Percentiles rank a stretch among this genome's conserved stretches.
These are phyloP conservation scores for Parnassius smintheus DNA, from an alignment of 2,888 invertebrate genomes.

Conservation along the genomic window DNA sequence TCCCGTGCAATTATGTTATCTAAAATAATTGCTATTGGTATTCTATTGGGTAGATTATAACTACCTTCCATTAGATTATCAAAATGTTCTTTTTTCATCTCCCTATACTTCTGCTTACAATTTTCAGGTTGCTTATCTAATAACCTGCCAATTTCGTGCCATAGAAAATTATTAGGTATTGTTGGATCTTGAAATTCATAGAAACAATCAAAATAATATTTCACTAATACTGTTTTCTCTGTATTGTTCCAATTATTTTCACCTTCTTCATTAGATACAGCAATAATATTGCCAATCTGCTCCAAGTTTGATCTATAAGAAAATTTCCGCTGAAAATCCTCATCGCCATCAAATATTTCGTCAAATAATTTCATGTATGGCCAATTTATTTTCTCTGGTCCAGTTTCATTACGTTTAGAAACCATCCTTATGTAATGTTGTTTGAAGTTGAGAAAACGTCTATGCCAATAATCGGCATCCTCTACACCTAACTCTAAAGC, in stretches of 20 bases:
- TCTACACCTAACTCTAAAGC: conserved; percentile 61
- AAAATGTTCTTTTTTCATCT: conserved; percentile 53
- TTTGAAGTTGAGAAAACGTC: conserved; percentile 66
- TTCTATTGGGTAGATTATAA: conserved; percentile 50
- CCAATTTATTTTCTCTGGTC: conserved; percentile 54
- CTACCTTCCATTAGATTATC: conserved; percentile 47
- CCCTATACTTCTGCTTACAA: conserved; percentile 54
- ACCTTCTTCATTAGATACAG: conserved; percentile 15
- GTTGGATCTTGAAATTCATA: conserved; percentile 66
- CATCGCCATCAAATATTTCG: conserved; percentile 60
- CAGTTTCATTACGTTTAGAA: conserved; percentile 47
- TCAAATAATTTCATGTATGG: conserved; percentile 65
- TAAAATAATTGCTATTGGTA: conserved; percentile 57
- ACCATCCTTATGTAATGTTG: conserved; percentile 65
- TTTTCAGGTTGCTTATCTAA: conserved; percentile 56
- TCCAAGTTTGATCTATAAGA: conserved; percentile 4
- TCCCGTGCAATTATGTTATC: conserved; percentile 65
- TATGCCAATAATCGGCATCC: conserved; percentile 67
- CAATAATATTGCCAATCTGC: background rate
- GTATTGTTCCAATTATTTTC: conserved; percentile 52
- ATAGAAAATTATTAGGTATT: conserved; percentile 66
- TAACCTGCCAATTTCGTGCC: conserved; percentile 68
- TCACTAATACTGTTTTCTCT: conserved; percentile 60
- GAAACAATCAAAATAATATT: conserved; percentile 68
- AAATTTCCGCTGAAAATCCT: conserved; percentile 52